Percentiles rank a stretch among this genome's conserved stretches.
phyloP scores from a whole-genome alignment of 2,797 vertebrate species.

The Takifugu rubripes region DNA sequence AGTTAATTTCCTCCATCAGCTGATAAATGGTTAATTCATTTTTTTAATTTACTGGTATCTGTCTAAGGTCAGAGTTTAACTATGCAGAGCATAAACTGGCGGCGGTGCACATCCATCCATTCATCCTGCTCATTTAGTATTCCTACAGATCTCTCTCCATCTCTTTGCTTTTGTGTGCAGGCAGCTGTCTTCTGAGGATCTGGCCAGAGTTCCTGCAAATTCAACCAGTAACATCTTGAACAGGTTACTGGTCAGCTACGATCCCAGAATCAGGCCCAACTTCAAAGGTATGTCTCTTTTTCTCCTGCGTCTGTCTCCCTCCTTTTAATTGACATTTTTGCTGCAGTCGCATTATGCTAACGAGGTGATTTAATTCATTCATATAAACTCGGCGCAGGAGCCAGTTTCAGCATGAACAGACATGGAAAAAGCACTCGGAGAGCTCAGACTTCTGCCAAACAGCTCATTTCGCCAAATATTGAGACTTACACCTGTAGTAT shows the following conservation, averaged over 20 bases:
- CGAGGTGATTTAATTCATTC: slow-evolving; percentile 18
- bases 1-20: no score
- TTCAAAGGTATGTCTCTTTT: slow-evolving; percentile 87
- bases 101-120: slow-evolving; percentile 38
- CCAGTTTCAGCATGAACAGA: slow-evolving; percentile 2
- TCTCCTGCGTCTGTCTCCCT: slow-evolving; percentile 40
- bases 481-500: no score
- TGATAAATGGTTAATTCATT: not conserved
- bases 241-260: slow-evolving; percentile 90
- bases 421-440: no score
- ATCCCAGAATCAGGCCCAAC: slow-evolving; percentile 97
- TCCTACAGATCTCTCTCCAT: slow-evolving; percentile 33
- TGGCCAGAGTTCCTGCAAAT: slow-evolving; percentile 91
- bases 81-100: slow-evolving; percentile 26
- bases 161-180: slow-evolving; percentile 65
- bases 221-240: slow-evolving; percentile 98
- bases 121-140: not conserved
- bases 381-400: slow-evolving; percentile 1
- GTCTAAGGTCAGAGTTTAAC: slow-evolving; percentile 46
- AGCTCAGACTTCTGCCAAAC: no score
- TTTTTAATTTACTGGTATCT: slow-evolving; percentile 39
- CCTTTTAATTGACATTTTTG: slow-evolving; percentile 39
- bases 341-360: slow-evolving; percentile 34
- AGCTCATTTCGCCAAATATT: no score
- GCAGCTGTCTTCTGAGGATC: slow-evolving; percentile 91